A percentile compares a stretch with the other conserved stretches of the same genome.
phyloP scores from a whole-genome alignment of 2,888 invertebrate genomes.

The Yponomeuta malinellus region DNA sequence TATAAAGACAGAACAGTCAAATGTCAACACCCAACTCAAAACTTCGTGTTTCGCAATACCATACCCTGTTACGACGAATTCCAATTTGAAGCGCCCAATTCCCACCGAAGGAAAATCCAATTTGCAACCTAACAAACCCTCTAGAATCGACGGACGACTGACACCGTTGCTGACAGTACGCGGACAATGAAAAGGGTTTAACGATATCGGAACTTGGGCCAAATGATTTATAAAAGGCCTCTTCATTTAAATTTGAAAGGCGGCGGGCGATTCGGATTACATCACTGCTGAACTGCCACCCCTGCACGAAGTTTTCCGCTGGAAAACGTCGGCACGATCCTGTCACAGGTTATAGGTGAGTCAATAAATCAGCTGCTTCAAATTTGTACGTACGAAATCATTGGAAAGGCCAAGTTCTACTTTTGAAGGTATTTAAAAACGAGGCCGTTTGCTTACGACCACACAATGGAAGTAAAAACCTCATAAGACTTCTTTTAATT shows the following conservation, averaged over 20 bases:
- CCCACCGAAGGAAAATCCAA: neutral
- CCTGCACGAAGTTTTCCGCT: neutral
- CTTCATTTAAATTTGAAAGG: conserved; percentile 67
- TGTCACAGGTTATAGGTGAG: no score
- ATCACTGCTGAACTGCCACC: neutral
- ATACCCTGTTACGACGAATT: no score
- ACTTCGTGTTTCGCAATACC: no score
- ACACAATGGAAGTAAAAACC: no score
- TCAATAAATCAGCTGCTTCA: neutral
- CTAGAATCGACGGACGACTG: neutral
- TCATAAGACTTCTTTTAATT: no score
- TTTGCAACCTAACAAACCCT: conserved; percentile 4
- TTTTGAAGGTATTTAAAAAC: no score
- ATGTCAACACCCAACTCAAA: no score
- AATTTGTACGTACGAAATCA: neutral
- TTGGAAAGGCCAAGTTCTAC: neutral
- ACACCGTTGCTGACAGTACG: conserved; percentile 29
- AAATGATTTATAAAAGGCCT: conserved; percentile 67
- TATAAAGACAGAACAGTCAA: no score
- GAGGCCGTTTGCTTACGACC: no score
- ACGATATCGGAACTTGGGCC: conserved; percentile 45
- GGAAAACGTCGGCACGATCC: no score
- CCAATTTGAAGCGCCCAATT: no score
- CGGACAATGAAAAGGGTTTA: conserved; percentile 38
- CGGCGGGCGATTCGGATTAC: conserved; percentile 53